Base-by-base conservation (phyloP, 2,888 invertebrate genomes). In the Diadegma fenestrale region DNA sequence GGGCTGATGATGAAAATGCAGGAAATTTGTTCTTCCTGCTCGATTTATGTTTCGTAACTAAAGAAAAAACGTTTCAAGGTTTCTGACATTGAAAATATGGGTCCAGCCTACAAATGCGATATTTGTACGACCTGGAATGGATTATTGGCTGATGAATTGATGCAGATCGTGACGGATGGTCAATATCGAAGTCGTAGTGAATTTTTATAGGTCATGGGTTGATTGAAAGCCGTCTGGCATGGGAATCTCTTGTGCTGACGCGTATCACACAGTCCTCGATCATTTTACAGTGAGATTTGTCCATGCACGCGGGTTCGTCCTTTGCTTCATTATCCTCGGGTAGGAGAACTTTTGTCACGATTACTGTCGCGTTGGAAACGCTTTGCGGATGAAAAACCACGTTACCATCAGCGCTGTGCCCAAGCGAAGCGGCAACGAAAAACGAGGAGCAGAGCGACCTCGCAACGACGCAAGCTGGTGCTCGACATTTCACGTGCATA, bases 211-310 rank as follows among this genome's bases (percentile, higher is more conserved):
- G 37, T n/a, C 37, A 5, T 19, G 6, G 41, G 45, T 72, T 84
- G 80, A 84, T 84, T 63, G 81, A 80, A 80, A 33, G 51, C 72
- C 68, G 19, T 12, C 30, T n/a, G 48, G 1, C 30, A 19, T 1
- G 30, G 33, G 54, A 73, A 14, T 37, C 19, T 54, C n/a, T 71
- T 30, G 33, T 33, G 30, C 71, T 33, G 66, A 30, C 19, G 72
- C 43, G 61, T 22, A 68, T 75, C 68, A 33, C 61, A 51, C 30
- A 73, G 69, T 79, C 66, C 82, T 82, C 84, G 80, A 84, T 84
- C 84, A 80, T 84, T 7, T 30, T 63, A 22, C 33, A 41, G 26
- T 58, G 72, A 41, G 43, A 8, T 58, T 26, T n/a, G 33, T 64
- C 64, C 51, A 45, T n/a, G n/a, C n/a, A n/a, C n/a, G n/a, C 14